Percentiles rank a stretch among this genome's conserved stretches.
These are phyloP conservation scores for Trichogramma evanescens DNA, from an alignment of 2,888 invertebrate genomes.

Conservation along the genomic window DNA sequence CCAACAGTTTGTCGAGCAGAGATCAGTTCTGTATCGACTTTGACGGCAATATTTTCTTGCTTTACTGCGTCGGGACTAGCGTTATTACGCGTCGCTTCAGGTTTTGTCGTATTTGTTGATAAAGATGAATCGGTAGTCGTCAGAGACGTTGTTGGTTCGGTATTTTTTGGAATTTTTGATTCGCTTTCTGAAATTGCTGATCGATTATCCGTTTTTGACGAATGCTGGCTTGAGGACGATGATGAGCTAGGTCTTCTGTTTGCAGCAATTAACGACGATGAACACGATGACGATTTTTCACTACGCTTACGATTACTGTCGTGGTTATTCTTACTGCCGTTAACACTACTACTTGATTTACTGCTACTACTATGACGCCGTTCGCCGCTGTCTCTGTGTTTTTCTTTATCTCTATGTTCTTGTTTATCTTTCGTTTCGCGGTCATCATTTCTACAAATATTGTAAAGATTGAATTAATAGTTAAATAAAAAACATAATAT, in stretches of 20 bases:
- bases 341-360: conserved; percentile 30
- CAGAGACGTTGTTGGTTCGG: background rate
- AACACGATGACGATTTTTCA: conserved; percentile 28
- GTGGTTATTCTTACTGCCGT: conserved; percentile 19
- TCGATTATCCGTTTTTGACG: conserved; percentile 10
- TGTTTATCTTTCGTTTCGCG: background rate
- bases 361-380: conserved; percentile 31
- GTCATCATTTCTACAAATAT: background rate
- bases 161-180: conserved; percentile 8
- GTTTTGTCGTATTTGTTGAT: conserved; percentile 3
- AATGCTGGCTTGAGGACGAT: conserved; percentile 14
- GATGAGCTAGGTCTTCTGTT: conserved; percentile 21
- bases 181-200: background rate
- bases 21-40: conserved; percentile 24
- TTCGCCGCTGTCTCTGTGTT: conserved; percentile 29
- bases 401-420: conserved; percentile 23
- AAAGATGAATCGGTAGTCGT: background rate
- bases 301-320: background rate
- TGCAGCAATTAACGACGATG: conserved; percentile 18
- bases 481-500: background rate
- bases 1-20: conserved; percentile 34
- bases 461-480: background rate
- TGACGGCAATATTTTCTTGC: background rate
- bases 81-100: background rate
- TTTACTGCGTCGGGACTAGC: background rate